These are phyloP conservation scores for Corythoichthys intestinalis DNA, from an alignment of 2,113 vertebrate genomes.

Conservation along the genomic window DNA sequence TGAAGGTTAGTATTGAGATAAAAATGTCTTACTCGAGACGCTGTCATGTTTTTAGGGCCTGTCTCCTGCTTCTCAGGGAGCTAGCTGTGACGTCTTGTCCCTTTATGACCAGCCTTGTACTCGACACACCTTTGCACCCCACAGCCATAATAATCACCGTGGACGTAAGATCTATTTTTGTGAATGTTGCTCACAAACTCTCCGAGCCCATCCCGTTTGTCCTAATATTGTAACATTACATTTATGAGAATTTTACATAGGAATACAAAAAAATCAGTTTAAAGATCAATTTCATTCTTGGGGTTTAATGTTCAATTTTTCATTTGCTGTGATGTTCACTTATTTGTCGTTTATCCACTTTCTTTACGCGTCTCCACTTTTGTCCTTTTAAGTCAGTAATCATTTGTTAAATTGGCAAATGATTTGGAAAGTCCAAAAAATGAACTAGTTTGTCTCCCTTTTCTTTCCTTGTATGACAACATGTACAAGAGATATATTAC, in stretches of 20 bases:
- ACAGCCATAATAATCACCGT: slow-evolving; percentile 75
- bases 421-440: slow-evolving; percentile 62
- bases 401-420: slow-evolving; percentile 76
- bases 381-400: slow-evolving; percentile 82
- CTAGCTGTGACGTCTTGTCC: slow-evolving; percentile 67
- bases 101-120: slow-evolving; percentile 61
- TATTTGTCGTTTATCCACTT: slow-evolving; percentile 54
- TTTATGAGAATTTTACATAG: slow-evolving; percentile 51
- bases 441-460: slow-evolving; percentile 45
- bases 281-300: slow-evolving; percentile 56
- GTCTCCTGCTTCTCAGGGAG: slow-evolving; percentile 68
- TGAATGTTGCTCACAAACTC: slow-evolving; percentile 76
- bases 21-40: slow-evolving; percentile 54
- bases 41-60: slow-evolving; percentile 50
- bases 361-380: slow-evolving; percentile 61
- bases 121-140: slow-evolving; percentile 71
- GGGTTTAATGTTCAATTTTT: slow-evolving; percentile 48
- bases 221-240: slow-evolving; percentile 65
- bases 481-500: slow-evolving; percentile 71
- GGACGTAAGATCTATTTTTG: slow-evolving; percentile 73
- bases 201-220: slow-evolving; percentile 66
- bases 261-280: slow-evolving; percentile 46
- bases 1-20: slow-evolving; percentile 26
- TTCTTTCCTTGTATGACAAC: slow-evolving; percentile 59
- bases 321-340: slow-evolving; percentile 67